Percentiles rank a stretch among this genome's conserved stretches.
Evolutionary conservation across 1,140 invertebrate genomes (phyloP).

Genomic region (Drosophila punjabiensis): DNA sequence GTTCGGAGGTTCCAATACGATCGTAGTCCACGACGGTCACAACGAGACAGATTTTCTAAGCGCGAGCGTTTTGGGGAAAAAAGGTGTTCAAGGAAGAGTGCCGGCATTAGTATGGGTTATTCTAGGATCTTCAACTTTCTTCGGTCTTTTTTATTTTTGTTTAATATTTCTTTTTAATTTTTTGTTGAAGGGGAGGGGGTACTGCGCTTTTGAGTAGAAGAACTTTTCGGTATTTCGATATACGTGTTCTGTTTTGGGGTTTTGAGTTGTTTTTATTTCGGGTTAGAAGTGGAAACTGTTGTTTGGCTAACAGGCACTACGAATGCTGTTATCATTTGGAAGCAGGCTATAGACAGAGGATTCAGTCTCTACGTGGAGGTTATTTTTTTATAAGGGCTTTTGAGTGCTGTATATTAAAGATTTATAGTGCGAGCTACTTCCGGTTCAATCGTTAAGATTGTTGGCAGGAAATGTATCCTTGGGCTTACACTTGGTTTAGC

Average conservation of each 20-base stretch:
- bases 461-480: conserved; percentile 15
- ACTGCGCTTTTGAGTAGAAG: conserved; percentile 54
- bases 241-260: conserved; percentile 65
- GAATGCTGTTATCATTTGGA: conserved; percentile 44
- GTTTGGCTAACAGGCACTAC: conserved; percentile 64
- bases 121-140: neutral
- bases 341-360: conserved; percentile 58
- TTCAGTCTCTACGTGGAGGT: conserved; percentile 32
- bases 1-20: conserved; percentile 99
- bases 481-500: conserved; percentile 13
- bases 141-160: conserved; percentile 30
- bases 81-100: conserved; percentile 42
- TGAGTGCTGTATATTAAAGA: conserved; percentile 27
- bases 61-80: conserved; percentile 11
- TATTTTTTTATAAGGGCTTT: conserved; percentile 13
- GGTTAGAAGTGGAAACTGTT: conserved; percentile 51
- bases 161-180: conserved; percentile 17
- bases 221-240: conserved; percentile 63
- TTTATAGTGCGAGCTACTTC: conserved; percentile 48
- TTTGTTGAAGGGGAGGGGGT: conserved; percentile 26
- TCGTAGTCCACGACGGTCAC: conserved; percentile 99
- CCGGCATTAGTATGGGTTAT: conserved; percentile 27
- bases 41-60: conserved; percentile 99
- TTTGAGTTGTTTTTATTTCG: conserved; percentile 37
- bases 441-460: conserved; percentile 39